Conservation (phyloP, 2,113 vertebrate genomes). For the Neogobius melanostomus region DNA sequence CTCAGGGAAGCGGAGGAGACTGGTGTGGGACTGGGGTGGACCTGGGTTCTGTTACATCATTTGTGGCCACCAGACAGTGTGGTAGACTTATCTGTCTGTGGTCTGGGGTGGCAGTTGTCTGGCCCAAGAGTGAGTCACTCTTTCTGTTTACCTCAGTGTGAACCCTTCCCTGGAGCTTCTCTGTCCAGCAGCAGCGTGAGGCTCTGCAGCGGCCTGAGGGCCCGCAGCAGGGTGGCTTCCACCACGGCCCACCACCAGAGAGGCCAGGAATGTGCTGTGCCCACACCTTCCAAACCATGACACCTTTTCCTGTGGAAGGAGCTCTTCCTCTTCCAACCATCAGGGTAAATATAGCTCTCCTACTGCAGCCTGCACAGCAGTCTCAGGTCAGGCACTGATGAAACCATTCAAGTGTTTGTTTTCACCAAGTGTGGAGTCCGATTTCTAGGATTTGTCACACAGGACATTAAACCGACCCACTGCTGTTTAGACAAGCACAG, state of each 20-base stretch:
- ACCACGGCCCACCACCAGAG: slow-evolving; percentile 47
- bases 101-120: slow-evolving; percentile 70
- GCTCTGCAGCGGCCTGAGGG: slow-evolving; percentile 50
- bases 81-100: slow-evolving; percentile 76
- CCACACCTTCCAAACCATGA: slow-evolving; percentile 70
- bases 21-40: slow-evolving; percentile 30
- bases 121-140: slow-evolving; percentile 74
- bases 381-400: slow-evolving; percentile 51
- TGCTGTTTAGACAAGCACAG: slow-evolving; percentile 40
- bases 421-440: slow-evolving; percentile 35
- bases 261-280: slow-evolving; percentile 64
- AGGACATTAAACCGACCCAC: slow-evolving; percentile 38
- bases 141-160: slow-evolving; percentile 76
- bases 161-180: slow-evolving; percentile 59
- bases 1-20: slow-evolving; percentile 31
- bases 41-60: slow-evolving; percentile 68
- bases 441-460: slow-evolving; percentile 44
- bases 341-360: slow-evolving; percentile 62
- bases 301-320: slow-evolving; percentile 73
- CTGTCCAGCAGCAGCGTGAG: slow-evolving; percentile 40
- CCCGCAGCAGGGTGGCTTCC: slow-evolving; percentile 68
- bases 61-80: slow-evolving; percentile 53
- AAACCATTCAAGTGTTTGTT: slow-evolving; percentile 53
- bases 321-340: slow-evolving; percentile 60
- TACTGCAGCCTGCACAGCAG: slow-evolving; percentile 50